Conservation (phyloP, 2,113 vertebrate genomes). For the Spea bombifrons region DNA sequence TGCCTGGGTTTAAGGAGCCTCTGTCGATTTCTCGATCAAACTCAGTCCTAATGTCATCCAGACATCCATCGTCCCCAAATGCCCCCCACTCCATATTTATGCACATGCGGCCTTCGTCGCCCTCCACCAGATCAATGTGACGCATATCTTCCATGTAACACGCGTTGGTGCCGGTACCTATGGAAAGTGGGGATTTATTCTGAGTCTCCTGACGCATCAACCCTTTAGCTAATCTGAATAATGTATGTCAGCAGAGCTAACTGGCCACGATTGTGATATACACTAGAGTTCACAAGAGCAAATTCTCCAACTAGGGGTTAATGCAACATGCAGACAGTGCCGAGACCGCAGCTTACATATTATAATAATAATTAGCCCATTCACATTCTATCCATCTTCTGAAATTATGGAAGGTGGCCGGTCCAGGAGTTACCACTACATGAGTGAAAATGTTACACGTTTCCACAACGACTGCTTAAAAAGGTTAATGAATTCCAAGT, state of each 20-base stretch:
- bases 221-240: too few species aligned
- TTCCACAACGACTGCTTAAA: too few species aligned
- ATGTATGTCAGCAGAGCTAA: too few species aligned
- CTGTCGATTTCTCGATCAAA: constrained; percentile 90
- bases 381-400: too few species aligned
- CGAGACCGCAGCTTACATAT: fast-evolving
- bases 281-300: too few species aligned
- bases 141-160: constrained; percentile 99
- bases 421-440: too few species aligned
- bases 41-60: constrained; percentile 84
- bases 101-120: constrained; percentile 93
- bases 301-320: too few species aligned
- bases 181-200: fast-evolving
- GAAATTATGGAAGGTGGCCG: too few species aligned
- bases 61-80: constrained; percentile 82
- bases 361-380: background rate
- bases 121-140: constrained; percentile 86
- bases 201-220: too few species aligned
- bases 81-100: constrained; percentile 98
- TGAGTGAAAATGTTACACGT: too few species aligned
- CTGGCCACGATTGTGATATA: too few species aligned
- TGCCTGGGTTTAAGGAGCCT: constrained; percentile 91
- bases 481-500: too few species aligned
- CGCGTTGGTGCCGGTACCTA: constrained; percentile 90
- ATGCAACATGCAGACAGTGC: background rate